Percentiles rank a stretch among this genome's conserved stretches.
Evolutionary conservation across 2,113 vertebrate genomes (phyloP).

Genomic region (Hystrix cristata): DNA sequence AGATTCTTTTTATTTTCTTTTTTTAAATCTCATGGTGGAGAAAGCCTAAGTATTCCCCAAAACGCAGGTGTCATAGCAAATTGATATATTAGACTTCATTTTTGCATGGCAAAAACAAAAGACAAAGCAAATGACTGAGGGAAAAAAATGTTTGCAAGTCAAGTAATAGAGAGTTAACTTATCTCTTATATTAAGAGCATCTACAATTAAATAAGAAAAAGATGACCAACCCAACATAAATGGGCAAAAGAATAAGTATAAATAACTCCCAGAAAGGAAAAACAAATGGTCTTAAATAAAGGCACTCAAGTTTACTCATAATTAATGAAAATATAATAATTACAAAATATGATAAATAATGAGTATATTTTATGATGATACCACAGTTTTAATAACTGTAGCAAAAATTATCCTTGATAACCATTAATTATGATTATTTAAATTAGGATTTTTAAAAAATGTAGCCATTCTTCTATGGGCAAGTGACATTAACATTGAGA

Average conservation of each 20-base stretch:
- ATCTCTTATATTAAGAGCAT: not conserved
- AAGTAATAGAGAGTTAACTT: not conserved
- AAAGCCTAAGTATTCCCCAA: not conserved
- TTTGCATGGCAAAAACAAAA: not conserved
- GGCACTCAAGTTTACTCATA: not conserved
- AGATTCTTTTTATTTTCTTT: not conserved
- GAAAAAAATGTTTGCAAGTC: not conserved
- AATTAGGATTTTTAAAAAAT: not conserved
- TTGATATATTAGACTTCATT: not conserved
- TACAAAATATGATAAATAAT: not conserved
- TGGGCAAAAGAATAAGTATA: not conserved
- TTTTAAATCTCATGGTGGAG: not conserved
- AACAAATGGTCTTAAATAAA: not conserved
- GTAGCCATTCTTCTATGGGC: not conserved
- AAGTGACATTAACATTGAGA: not conserved
- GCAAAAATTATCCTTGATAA: not conserved
- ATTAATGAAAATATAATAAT: not conserved
- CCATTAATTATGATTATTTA: not conserved
- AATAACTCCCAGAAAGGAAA: not conserved
- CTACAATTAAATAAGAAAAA: not conserved
- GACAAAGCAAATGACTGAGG: not conserved
- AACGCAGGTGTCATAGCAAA: not conserved
- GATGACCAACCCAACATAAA: not conserved
- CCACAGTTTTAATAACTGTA: not conserved
- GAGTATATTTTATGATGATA: not conserved